Conservation (phyloP, 1,140 invertebrate genomes). For the Phymastichus coffea region DNA sequence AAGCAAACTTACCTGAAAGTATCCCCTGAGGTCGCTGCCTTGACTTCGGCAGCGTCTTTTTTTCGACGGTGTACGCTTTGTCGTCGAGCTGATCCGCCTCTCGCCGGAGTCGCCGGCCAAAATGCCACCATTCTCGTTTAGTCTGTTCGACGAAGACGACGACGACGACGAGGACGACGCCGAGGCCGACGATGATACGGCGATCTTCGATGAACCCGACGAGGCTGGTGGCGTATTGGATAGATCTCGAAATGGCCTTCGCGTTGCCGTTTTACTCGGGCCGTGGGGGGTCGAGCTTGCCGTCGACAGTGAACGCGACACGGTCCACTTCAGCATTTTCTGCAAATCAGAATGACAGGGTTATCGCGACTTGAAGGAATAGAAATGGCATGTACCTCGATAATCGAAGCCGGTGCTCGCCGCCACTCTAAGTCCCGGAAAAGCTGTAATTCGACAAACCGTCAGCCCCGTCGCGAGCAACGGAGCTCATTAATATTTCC, state of each 20-base stretch:
- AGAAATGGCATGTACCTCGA: too few relatives aligned
- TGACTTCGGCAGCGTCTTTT: constrained; percentile 50
- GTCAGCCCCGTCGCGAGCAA: too few relatives aligned
- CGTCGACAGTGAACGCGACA: constrained; percentile 53
- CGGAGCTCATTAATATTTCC: too few relatives aligned
- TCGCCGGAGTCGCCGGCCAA: neutral
- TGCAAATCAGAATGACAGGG: constrained; percentile 30
- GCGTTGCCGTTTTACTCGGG: constrained; percentile 39
- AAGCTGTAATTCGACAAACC: too few relatives aligned
- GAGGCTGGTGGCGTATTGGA: constrained; percentile 52
- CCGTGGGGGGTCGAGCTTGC: constrained; percentile 50
- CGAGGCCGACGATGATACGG: constrained; percentile 6
- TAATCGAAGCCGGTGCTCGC: too few relatives aligned
- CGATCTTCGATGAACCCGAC: constrained; percentile 22
- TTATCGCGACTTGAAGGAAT: too few relatives aligned
- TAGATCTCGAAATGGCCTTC: constrained; percentile 50
- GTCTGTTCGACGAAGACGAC: constrained; percentile 12
- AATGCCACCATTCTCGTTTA: constrained; percentile 2
- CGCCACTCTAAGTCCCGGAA: too few relatives aligned
- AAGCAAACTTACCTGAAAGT: constrained; percentile 47
- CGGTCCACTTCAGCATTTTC: constrained; percentile 56
- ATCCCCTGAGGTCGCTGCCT: constrained; percentile 49
- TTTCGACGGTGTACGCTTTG: constrained; percentile 39
- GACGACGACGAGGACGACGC: too few relatives aligned
- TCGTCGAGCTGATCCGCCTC: constrained; percentile 30